phyloP scores from a whole-genome alignment of 1,140 invertebrate species.

The Cataglyphis hispanica region DNA sequence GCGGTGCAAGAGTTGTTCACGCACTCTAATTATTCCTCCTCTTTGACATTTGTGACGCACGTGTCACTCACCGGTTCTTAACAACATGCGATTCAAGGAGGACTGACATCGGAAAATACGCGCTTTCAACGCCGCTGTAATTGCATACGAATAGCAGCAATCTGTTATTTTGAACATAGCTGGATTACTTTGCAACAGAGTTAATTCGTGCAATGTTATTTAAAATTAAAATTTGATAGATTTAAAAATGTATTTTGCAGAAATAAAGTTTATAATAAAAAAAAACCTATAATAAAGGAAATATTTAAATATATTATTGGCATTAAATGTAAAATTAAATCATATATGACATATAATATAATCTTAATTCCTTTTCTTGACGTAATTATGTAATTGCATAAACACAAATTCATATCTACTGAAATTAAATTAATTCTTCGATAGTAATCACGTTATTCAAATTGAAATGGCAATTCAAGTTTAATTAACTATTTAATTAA shows the following conservation, averaged over 20 bases:
- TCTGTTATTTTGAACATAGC: slow-evolving; percentile 23
- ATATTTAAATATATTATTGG: slow-evolving; percentile 11
- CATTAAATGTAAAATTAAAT: slow-evolving; percentile 21
- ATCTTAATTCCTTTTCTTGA: not conserved
- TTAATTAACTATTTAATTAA: not conserved
- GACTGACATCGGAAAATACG: slow-evolving; percentile 8
- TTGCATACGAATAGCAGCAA: not conserved
- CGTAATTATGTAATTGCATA: not conserved
- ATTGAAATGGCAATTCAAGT: not conserved
- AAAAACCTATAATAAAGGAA: too few relatives aligned
- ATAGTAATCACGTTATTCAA: not conserved
- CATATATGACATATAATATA: not conserved
- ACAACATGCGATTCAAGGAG: slow-evolving; percentile 40
- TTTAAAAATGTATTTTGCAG: not conserved
- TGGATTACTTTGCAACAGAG: not conserved
- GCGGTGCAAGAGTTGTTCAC: slow-evolving; percentile 40
- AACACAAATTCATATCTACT: not conserved
- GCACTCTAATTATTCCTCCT: slow-evolving; percentile 54
- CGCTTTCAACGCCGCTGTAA: not conserved
- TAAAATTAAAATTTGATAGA: not conserved
- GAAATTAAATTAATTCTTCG: not conserved
- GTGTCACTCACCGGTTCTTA: slow-evolving; percentile 26
- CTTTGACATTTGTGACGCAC: slow-evolving; percentile 27
- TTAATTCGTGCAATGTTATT: too few relatives aligned
- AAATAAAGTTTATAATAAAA: not conserved